Evolutionary conservation across 2,797 vertebrate species (phyloP).

Genomic region (Onychomys leucogaster): DNA sequence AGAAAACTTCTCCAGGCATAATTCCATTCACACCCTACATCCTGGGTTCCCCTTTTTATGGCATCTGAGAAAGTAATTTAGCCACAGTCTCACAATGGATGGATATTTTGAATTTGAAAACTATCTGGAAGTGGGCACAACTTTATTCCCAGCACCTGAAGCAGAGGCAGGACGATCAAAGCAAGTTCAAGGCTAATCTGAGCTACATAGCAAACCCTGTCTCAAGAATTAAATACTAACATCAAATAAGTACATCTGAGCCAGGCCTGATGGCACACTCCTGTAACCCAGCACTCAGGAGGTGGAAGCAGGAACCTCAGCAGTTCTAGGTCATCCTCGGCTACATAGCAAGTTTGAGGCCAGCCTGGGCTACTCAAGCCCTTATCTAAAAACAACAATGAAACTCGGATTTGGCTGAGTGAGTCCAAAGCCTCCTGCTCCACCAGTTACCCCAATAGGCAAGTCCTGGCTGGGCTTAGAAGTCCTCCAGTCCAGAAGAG

Average conservation of each 20-base stretch:
- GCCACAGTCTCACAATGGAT: background rate
- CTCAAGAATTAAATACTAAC: background rate
- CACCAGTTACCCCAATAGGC: background rate
- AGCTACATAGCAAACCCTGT: background rate
- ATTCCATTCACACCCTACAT: background rate
- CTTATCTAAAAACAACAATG: background rate
- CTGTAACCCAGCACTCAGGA: background rate
- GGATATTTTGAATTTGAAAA: background rate
- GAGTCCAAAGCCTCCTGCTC: background rate
- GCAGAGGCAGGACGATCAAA: background rate
- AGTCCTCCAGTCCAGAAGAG: fast-evolving
- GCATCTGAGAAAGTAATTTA: background rate
- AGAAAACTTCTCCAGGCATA: background rate
- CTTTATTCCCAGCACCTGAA: background rate
- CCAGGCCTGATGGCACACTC: no score
- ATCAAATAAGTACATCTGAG: background rate
- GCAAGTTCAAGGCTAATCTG: background rate
- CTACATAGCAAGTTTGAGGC: background rate
- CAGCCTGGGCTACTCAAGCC: background rate
- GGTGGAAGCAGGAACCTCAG: background rate
- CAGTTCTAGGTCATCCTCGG: background rate
- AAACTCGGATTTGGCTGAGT: background rate
- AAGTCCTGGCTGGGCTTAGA: background rate
- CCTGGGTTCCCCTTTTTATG: background rate
- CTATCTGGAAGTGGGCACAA: background rate